These are phyloP conservation scores for Malurus splendens DNA, from an alignment of 2,797 vertebrate species.

Conservation along the genomic window DNA sequence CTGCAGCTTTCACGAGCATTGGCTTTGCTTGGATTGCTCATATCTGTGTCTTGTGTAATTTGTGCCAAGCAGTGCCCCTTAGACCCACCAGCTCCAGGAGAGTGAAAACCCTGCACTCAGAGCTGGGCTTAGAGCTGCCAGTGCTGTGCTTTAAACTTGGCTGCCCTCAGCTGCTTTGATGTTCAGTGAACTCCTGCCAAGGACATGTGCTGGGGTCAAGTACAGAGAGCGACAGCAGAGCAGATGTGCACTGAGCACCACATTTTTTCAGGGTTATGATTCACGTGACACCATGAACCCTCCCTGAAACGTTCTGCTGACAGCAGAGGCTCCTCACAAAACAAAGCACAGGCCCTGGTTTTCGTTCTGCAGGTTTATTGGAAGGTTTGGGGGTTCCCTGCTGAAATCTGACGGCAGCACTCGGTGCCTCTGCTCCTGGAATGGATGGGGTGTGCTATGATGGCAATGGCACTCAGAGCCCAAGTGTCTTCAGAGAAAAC, in stretches of 20 bases:
- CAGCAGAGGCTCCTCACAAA: neutral
- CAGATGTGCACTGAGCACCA: conserved; percentile 10
- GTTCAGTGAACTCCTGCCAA: neutral
- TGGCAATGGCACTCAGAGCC: neutral
- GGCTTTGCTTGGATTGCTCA: neutral
- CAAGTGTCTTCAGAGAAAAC: neutral
- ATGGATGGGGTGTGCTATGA: neutral
- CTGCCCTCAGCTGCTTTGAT: neutral
- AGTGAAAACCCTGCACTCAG: neutral
- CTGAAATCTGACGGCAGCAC: neutral
- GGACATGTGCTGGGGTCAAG: neutral
- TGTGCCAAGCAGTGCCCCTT: neutral
- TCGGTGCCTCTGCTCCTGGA: neutral
- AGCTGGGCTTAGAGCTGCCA: neutral
- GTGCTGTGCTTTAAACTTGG: neutral
- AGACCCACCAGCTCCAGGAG: neutral
- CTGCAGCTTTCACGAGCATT: neutral
- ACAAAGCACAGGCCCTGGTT: neutral
- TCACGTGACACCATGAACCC: neutral
- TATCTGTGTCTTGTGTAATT: neutral
- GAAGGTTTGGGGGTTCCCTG: neutral
- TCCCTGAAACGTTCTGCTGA: neutral
- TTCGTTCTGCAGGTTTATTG: neutral
- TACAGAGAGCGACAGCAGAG: neutral
- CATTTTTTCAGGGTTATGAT: neutral